Base-by-base conservation (phyloP, 1,140 invertebrate species). In the Elymnias hypermnestra region DNA sequence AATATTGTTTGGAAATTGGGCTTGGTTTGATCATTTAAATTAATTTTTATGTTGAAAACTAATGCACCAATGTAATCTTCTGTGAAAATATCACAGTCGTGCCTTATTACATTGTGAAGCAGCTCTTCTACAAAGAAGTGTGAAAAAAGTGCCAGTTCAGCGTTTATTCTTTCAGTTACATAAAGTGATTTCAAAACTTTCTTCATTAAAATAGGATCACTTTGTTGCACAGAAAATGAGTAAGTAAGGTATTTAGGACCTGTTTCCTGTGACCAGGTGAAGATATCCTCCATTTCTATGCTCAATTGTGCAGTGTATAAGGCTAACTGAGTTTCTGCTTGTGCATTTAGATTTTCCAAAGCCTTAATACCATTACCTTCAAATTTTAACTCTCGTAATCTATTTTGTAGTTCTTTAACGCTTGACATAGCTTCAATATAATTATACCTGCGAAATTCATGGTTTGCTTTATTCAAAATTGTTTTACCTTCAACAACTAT, bases 11-110 rank as follows among this genome's bases (percentile, higher is more conserved):
- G 77, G 15, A 81, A 76, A 40, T 65, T 82, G 23, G 82, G 82
- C 23, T 59, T 69, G 1, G 63, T 69, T 1, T 41, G 31, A 19
- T 83, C 73, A 47, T 66, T 66, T 2, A 76, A 36, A 55, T 76
- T 57, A 45, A 85, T 76, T 57, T 78, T 83, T 0, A 85, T 82
- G 33, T 83, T 85, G 36, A 79, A 85, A 8, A 78, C 54, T 13
- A 85, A 42, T 33, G 75, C 66, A 29, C 76, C 75, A 9, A 72
- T 64, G 17, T 72, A 53, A 40, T 85, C 78, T 47, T 85, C 78
- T 13, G 69, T 82, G 13, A 67, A 82, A 43, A 85, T 85, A n/a
- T 79, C 74, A 66, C 82, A 85, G 42, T 78, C 82, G 25, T 83
- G 62, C 31, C 53, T 67, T 15, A 83, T 76, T 2, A 85, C 57